phyloP scores from a whole-genome alignment of 1,140 invertebrate genomes.

The Andrena cerasifolii region DNA sequence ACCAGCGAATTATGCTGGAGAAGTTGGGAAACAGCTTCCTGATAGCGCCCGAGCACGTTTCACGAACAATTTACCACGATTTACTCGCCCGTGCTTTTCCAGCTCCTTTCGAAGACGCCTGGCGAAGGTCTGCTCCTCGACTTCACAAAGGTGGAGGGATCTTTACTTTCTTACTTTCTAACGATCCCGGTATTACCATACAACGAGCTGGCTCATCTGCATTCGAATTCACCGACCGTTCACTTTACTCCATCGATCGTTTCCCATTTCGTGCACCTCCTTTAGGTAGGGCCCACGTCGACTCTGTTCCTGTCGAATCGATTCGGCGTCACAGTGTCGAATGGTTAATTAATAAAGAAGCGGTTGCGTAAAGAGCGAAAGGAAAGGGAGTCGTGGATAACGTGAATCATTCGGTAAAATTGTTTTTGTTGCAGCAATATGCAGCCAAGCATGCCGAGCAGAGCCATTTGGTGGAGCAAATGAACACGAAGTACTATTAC shows the following conservation, averaged over 20 bases:
- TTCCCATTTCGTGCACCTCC: too few relatives aligned
- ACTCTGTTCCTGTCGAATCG: not conserved
- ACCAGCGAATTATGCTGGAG: not conserved
- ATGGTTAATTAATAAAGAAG: not conserved
- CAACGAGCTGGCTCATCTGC: constrained; percentile 36
- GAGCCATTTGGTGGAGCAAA: constrained; percentile 88
- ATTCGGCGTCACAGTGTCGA: not conserved
- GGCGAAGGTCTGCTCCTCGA: not conserved
- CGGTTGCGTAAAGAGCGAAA: not conserved
- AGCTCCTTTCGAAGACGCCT: not conserved
- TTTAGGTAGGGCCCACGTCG: too few relatives aligned
- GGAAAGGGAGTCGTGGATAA: constrained; percentile 3
- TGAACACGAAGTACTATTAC: constrained; percentile 92
- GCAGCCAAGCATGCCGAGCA: constrained; percentile 88
- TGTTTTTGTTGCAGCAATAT: constrained; percentile 85
- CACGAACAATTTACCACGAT: constrained; percentile 22
- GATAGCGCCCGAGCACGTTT: not conserved
- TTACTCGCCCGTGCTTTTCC: constrained; percentile 1
- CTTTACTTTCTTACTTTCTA: constrained; percentile 59
- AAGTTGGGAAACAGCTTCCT: constrained; percentile 16
- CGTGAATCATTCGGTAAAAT: constrained; percentile 36
- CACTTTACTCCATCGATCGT: not conserved
- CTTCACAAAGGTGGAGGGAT: not conserved
- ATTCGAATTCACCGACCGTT: constrained; percentile 7
- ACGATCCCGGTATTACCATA: constrained; percentile 50